Evolutionary conservation across 2,888 invertebrate species (phyloP).

Genomic region (Campopleginae sp.): DNA sequence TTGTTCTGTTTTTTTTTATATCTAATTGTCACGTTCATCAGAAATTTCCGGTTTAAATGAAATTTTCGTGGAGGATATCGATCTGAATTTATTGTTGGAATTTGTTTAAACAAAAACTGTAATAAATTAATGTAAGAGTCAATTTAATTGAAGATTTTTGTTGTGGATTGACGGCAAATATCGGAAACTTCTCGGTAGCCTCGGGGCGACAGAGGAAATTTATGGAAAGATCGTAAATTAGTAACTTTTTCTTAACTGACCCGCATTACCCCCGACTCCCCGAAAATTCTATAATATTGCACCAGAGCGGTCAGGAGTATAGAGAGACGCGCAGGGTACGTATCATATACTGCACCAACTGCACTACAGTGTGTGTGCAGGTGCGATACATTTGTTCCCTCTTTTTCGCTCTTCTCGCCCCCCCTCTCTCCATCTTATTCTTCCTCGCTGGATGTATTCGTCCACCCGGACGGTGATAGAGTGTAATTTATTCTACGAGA

Average conservation of each 20-base stretch:
- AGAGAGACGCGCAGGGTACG: constrained; percentile 45
- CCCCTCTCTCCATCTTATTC: constrained; percentile 21
- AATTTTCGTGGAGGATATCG: too few relatives aligned
- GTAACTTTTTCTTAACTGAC: background rate
- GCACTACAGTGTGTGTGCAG: constrained; percentile 52
- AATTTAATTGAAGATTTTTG: background rate
- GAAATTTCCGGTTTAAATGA: background rate
- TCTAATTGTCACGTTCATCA: background rate
- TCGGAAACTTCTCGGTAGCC: background rate
- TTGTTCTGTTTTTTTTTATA: background rate
- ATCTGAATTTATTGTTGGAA: too few relatives aligned
- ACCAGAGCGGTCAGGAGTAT: constrained; percentile 16
- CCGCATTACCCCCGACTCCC: constrained; percentile 4
- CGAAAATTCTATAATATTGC: constrained; percentile 6
- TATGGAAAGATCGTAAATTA: background rate
- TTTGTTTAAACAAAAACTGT: too few relatives aligned
- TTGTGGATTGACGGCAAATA: background rate
- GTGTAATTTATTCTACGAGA: constrained; percentile 59
- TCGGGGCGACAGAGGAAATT: background rate
- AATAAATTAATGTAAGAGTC: background rate
- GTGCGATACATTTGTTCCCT: constrained; percentile 59
- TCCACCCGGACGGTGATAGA: constrained; percentile 59
- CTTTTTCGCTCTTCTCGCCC: constrained; percentile 35
- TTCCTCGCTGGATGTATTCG: constrained; percentile 28
- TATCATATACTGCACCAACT: constrained; percentile 45